A percentile compares a stretch with the other conserved stretches of the same genome.
Evolutionary conservation across 2,797 vertebrate genomes (phyloP).

Genomic region (Botia kubotai): DNA sequence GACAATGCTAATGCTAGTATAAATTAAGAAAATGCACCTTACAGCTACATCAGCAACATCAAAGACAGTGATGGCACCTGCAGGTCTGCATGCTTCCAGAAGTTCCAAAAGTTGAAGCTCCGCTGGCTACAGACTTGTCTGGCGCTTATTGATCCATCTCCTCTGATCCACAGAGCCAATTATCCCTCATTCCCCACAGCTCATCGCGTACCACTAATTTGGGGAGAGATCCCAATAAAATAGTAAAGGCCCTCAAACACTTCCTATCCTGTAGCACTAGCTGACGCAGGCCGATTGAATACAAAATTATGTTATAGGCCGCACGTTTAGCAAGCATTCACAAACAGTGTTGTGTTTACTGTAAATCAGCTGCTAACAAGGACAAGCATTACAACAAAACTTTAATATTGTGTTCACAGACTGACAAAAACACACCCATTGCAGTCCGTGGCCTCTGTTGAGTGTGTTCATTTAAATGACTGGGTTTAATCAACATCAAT

Average conservation of each 20-base stretch:
- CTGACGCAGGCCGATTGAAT: conserved; percentile 5
- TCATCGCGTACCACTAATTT: conserved; percentile 51
- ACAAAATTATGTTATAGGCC: conserved; percentile 19
- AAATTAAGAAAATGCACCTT: not conserved
- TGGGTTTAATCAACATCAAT: not conserved
- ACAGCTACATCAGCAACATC: not conserved
- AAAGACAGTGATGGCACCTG: conserved; percentile 12
- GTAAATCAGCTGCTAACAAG: not conserved
- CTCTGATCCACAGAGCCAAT: conserved; percentile 60
- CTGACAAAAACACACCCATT: not conserved
- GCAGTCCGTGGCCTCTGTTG: conserved; percentile 11
- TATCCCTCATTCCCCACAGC: conserved; percentile 59
- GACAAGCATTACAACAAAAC: not conserved
- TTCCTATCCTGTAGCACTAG: not conserved
- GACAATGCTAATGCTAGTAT: not conserved
- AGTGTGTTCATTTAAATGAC: not conserved
- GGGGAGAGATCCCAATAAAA: conserved; percentile 46
- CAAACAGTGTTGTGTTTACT: not conserved
- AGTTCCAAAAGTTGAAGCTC: conserved; percentile 31
- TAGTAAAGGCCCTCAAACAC: conserved; percentile 25
- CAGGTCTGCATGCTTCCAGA: not conserved
- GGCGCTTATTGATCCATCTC: conserved; percentile 71
- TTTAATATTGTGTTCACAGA: not conserved
- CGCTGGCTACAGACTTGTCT: conserved; percentile 27
- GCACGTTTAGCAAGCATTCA: conserved; percentile 26